Evolutionary conservation across 2,797 vertebrate genomes (phyloP), one percentile per base, ranked within the genome.

Genomic region (Gymnoscopelus microlampas): DNA sequence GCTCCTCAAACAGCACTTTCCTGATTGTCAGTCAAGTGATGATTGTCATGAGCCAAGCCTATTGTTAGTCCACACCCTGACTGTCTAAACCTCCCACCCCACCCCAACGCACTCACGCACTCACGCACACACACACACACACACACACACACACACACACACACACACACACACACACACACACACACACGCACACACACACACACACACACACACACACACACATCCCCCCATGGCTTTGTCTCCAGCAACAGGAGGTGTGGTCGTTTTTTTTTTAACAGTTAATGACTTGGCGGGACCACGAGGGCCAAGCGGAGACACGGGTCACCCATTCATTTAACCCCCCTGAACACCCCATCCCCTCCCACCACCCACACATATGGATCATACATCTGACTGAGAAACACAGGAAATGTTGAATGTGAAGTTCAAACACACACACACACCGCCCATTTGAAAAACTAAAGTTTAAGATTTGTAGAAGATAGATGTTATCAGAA

Each of bases 191-290:
- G 49, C 39, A 24, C 39, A 39, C 39, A 7, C 39, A 44, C 39
- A 7, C 39, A 44, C 8, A 7, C 39, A 44, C 39, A 7, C 39
- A 44, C 39, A 7, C 39, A 44, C 39, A 7, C 39, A 44, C 61
- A 47, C 70, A 70, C 57, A 68, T 48, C 10, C 60, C 3, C 66
- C 63, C 72, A 51, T 11, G 3, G 76, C 79, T 88, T 85, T 85
- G 85, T 87, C 78, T 79, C n/a, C 68, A 84, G 82, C 88, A 92
- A 92, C 92, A 92, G 91, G 89, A 92, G 90, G 87, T 87, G 83
- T 76, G 85, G 84, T 82, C 47, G 57, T 84, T 89, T 87, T 74
- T 67, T 83, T 80, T 67, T 83, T 80, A n/a, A 76, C 84, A 84
- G 87, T 91, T 91, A 92, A 91, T 91, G 88, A 87, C 80, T 86